Evolutionary conservation across 1,140 invertebrate species (phyloP).

Genomic region (Euura saliciscinereae): DNA sequence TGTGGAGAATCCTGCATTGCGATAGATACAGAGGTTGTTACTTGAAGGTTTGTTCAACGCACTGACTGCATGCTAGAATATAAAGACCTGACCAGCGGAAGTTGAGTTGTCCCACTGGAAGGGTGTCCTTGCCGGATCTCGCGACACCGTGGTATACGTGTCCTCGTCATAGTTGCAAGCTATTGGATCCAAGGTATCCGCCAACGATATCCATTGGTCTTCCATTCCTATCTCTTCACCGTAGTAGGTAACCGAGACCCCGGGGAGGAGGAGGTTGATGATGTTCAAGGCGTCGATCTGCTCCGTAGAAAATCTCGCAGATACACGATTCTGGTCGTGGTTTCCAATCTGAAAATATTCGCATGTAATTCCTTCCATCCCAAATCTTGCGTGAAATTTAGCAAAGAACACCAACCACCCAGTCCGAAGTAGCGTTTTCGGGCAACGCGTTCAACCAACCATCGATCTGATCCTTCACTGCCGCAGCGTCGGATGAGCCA

Average conservation of each 20-base stretch:
- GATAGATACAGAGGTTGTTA: conserved; percentile 64
- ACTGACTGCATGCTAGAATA: not conserved
- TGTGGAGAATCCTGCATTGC: conserved; percentile 66
- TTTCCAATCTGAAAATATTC: conserved; percentile 63
- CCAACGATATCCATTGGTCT: conserved; percentile 57
- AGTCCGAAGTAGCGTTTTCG: conserved; percentile 55
- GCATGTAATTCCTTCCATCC: no score
- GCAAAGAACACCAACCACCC: conserved; percentile 52
- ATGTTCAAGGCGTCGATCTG: conserved; percentile 71
- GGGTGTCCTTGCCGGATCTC: conserved; percentile 70
- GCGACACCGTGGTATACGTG: conserved; percentile 38
- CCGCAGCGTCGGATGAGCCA: conserved; percentile 48
- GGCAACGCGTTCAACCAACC: conserved; percentile 63
- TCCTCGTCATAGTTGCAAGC: conserved; percentile 45
- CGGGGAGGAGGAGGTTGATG: conserved; percentile 72
- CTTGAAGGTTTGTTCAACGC: conserved; percentile 59
- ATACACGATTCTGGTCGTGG: conserved; percentile 68
- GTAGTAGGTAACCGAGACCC: conserved; percentile 77
- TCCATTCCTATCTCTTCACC: conserved; percentile 73
- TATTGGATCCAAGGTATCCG: conserved; percentile 43
- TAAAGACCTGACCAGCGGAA: conserved; percentile 61
- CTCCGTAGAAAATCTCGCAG: conserved; percentile 64
- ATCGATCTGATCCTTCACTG: conserved; percentile 60
- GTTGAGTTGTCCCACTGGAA: conserved; percentile 73
- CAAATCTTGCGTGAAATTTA: no score